Percentiles rank a stretch among this genome's conserved stretches.
Evolutionary conservation across 2,888 invertebrate species (phyloP).

Genomic region (Liodrosophila aerea): DNA sequence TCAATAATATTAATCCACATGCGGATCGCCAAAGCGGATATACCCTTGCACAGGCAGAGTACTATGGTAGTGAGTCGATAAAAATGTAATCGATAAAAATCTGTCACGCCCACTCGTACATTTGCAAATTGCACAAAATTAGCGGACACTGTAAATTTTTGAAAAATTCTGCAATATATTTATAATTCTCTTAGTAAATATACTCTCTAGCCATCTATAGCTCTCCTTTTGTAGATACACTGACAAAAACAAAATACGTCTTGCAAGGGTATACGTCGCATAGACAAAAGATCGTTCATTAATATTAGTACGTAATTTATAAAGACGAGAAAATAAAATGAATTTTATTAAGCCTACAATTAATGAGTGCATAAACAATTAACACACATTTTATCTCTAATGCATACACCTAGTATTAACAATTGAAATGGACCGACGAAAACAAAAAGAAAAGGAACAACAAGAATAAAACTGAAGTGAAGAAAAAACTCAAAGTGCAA

Average conservation of each 20-base stretch:
- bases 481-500: constrained; percentile 27
- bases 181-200: no score
- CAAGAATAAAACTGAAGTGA: constrained; percentile 32
- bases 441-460: constrained; percentile 24
- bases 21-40: neutral
- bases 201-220: no score
- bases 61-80: no score
- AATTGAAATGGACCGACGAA: constrained; percentile 14
- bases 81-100: no score
- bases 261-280: no score
- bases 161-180: no score
- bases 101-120: no score
- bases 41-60: no score
- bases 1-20: neutral
- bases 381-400: constrained; percentile 51
- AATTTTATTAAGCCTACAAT: no score
- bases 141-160: no score
- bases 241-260: neutral
- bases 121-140: no score
- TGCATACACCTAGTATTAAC: constrained; percentile 69
- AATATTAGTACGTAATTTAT: constrained; percentile 33
- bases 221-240: no score
- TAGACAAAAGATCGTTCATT: constrained; percentile 30
- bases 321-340: constrained; percentile 12
- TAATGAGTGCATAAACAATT: constrained; percentile 53